These are phyloP conservation scores for Tryphoninae sp. DNA, from an alignment of 2,888 invertebrate genomes.

Conservation along the genomic window DNA sequence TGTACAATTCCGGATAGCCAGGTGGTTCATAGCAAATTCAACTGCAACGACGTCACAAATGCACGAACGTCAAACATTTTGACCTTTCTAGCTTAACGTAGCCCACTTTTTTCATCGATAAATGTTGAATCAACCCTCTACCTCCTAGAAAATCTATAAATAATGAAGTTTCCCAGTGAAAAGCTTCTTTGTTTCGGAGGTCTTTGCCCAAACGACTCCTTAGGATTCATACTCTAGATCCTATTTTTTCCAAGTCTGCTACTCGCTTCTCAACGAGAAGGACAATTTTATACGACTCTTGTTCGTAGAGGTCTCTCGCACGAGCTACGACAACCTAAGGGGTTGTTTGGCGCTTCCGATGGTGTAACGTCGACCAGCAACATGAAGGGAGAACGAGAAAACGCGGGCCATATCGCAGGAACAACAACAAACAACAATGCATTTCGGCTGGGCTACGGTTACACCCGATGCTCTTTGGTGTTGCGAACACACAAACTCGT, in stretches of 20 bases:
- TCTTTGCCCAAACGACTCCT: constrained; percentile 15
- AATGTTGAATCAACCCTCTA: not conserved
- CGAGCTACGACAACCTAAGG: constrained; percentile 8
- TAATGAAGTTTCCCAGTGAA: constrained; percentile 1
- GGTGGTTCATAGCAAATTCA: not conserved
- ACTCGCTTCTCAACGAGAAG: constrained; percentile 56
- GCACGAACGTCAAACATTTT: too few species aligned
- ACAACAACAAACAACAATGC: constrained; percentile 47
- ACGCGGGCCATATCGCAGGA: constrained; percentile 8
- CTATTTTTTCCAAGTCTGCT: constrained; percentile 53
- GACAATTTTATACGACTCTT: constrained; percentile 66
- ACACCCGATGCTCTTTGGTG: constrained; percentile 17
- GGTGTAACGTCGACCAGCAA: constrained; percentile 38
- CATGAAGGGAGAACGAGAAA: constrained; percentile 4
- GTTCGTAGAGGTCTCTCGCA: constrained; percentile 16
- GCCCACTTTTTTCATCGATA: not conserved
- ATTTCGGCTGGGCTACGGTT: constrained; percentile 40
- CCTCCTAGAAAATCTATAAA: not conserved
- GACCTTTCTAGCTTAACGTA: too few species aligned
- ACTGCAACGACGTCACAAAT: too few species aligned
- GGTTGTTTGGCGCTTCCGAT: constrained; percentile 17
- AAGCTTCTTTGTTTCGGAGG: not conserved
- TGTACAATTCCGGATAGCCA: constrained; percentile 10
- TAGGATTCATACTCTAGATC: constrained; percentile 34
- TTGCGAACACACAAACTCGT: constrained; percentile 53